phyloP scores from a whole-genome alignment of 1,140 invertebrate species.

The Leptinotarsa lineolata region DNA sequence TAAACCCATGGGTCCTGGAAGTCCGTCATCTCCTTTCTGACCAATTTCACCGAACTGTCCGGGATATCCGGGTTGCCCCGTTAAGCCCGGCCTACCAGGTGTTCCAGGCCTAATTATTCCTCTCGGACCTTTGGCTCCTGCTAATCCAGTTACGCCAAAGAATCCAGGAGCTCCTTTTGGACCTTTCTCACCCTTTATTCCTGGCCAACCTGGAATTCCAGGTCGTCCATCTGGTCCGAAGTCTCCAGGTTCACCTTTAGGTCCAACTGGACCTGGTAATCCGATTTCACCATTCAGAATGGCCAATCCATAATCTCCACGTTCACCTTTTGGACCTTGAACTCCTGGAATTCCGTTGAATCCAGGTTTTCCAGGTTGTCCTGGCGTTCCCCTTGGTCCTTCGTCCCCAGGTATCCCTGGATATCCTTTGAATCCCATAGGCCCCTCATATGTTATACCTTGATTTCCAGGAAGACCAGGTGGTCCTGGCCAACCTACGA shows the following conservation, averaged over 20 bases:
- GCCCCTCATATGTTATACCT: constrained; percentile 65
- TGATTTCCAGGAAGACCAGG: constrained; percentile 65
- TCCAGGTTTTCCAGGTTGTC: constrained; percentile 62
- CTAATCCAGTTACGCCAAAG: constrained; percentile 68
- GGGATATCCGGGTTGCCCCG: constrained; percentile 58
- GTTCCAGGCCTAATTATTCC: constrained; percentile 60
- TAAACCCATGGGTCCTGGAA: constrained; percentile 61
- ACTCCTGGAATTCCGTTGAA: constrained; percentile 65
- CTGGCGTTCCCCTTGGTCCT: constrained; percentile 61
- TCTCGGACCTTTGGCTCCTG: constrained; percentile 61
- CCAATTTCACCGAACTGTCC: constrained; percentile 69
- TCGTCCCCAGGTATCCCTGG: constrained; percentile 67
- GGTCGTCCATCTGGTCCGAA: constrained; percentile 58
- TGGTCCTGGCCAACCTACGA: constrained; percentile 68
- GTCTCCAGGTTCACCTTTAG: constrained; percentile 61
- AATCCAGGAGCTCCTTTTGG: constrained; percentile 63
- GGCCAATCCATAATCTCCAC: constrained; percentile 58
- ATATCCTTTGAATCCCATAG: constrained; percentile 65
- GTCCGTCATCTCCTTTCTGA: constrained; percentile 65
- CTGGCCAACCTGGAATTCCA: constrained; percentile 61
- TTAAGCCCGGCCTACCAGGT: constrained; percentile 59
- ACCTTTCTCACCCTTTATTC: constrained; percentile 64
- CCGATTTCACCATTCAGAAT: constrained; percentile 61
- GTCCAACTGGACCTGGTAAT: constrained; percentile 61
- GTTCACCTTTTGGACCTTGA: constrained; percentile 58